A percentile compares a stretch with the other conserved stretches of the same genome.
These are phyloP conservation scores for Leuciscus idus DNA, from an alignment of 2,113 vertebrate species.

Conservation along the genomic window DNA sequence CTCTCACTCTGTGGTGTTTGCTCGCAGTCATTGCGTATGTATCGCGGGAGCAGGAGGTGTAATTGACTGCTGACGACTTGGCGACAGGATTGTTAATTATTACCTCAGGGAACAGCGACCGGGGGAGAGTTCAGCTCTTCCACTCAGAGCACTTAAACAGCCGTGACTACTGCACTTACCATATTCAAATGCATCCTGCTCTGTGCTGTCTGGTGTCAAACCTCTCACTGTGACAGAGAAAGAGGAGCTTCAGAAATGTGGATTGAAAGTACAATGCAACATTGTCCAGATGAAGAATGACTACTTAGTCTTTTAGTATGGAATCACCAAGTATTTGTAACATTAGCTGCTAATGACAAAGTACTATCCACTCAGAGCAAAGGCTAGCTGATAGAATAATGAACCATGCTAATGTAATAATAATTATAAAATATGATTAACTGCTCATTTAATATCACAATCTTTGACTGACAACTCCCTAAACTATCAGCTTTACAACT, in stretches of 20 bases:
- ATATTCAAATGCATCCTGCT: constrained; percentile 72
- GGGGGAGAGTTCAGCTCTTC: constrained; percentile 67
- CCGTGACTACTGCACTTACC: constrained; percentile 66
- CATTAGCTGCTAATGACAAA: constrained; percentile 26
- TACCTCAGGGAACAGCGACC: constrained; percentile 74
- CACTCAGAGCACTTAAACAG: constrained; percentile 69
- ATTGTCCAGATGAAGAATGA: constrained; percentile 25
- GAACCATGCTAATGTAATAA: constrained; percentile 26
- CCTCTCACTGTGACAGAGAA: constrained; percentile 32
- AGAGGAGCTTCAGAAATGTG: constrained; percentile 59
- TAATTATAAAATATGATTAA: constrained; percentile 22
- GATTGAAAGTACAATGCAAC: constrained; percentile 63
- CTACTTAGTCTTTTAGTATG: constrained; percentile 14
- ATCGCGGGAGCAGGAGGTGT: constrained; percentile 72
- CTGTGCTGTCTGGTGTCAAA: constrained; percentile 58
- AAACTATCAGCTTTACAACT: not conserved
- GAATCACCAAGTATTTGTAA: constrained; percentile 24
- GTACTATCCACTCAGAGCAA: not conserved
- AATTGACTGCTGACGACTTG: constrained; percentile 80
- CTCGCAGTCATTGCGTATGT: constrained; percentile 73
- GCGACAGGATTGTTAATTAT: constrained; percentile 79
- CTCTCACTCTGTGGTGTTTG: constrained; percentile 68
- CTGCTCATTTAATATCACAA: constrained; percentile 13
- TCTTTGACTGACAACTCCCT: not conserved
- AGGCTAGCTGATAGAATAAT: constrained; percentile 31